These are phyloP conservation scores for Phodopus roborovskii DNA, from an alignment of 2,113 vertebrate genomes.

Conservation along the genomic window DNA sequence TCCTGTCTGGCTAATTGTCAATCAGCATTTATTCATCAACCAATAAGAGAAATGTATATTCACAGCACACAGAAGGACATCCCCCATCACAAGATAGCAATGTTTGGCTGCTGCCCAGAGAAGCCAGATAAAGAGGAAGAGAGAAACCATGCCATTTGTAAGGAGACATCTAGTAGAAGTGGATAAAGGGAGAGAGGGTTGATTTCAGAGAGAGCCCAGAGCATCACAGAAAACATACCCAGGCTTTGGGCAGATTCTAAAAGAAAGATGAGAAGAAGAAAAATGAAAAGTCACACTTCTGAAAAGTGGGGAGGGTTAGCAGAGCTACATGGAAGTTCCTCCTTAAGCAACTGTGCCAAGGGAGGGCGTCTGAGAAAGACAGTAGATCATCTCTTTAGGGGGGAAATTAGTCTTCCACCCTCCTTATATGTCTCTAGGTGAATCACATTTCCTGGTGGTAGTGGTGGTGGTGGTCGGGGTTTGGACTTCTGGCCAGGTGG, in stretches of 20 bases:
- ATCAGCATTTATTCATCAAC: no score
- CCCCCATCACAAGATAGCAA: neutral
- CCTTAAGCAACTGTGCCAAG: neutral
- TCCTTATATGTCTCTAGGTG: neutral
- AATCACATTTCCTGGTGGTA: neutral
- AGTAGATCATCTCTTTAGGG: neutral
- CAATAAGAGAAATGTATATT: no score
- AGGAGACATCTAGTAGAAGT: neutral
- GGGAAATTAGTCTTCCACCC: neutral
- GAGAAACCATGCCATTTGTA: neutral
- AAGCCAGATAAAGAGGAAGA: neutral
- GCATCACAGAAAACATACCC: neutral
- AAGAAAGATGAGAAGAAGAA: neutral
- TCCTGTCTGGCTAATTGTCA: no score
- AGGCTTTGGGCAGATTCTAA: neutral
- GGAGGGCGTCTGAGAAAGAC: neutral
- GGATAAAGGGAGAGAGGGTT: neutral
- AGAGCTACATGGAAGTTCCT: neutral
- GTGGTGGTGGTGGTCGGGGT: neutral
- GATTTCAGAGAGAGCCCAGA: neutral
- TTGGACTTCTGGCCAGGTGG: neutral
- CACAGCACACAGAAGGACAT: no score
- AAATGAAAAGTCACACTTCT: neutral
- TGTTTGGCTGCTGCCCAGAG: neutral
- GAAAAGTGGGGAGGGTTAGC: neutral